Evolutionary conservation across 2,888 invertebrate species (phyloP).

Genomic region (Griposia aprilina): DNA sequence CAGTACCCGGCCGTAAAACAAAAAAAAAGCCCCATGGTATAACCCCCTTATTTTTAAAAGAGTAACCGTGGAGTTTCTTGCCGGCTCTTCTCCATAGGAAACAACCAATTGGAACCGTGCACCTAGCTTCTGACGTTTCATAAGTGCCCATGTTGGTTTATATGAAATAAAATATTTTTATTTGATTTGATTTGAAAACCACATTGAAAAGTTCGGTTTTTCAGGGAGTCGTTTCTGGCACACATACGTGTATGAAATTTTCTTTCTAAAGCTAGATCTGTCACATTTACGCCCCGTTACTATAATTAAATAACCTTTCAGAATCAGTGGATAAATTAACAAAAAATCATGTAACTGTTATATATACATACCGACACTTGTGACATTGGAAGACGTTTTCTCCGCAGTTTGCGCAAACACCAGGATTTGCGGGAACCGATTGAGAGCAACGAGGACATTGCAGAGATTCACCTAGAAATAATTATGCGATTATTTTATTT

Average conservation of each 20-base stretch:
- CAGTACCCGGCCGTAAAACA: too few relatives aligned
- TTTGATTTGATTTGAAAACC: too few relatives aligned
- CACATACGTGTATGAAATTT: background rate
- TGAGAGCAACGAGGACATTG: conserved; percentile 99
- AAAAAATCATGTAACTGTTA: background rate
- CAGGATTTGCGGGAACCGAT: conserved; percentile 98
- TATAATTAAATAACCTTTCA: background rate
- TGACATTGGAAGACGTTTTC: conserved; percentile 99
- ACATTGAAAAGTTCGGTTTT: background rate
- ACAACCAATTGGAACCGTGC: too few relatives aligned
- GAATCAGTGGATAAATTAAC: background rate
- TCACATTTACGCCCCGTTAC: background rate
- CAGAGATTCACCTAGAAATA: conserved; percentile 93
- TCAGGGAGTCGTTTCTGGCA: background rate
- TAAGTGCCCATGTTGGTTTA: too few relatives aligned
- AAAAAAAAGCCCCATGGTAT: too few relatives aligned
- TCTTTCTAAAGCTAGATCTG: background rate
- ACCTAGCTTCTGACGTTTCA: too few relatives aligned
- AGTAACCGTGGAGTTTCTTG: too few relatives aligned
- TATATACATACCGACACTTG: conserved; percentile 95
- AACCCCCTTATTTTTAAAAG: too few relatives aligned
- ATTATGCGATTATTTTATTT: background rate
- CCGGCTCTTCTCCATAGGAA: too few relatives aligned
- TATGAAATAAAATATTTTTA: too few relatives aligned
- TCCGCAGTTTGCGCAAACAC: conserved; percentile 98